Conservation (phyloP, 1,140 invertebrate genomes). For the Tetramorium parvispinum region DNA sequence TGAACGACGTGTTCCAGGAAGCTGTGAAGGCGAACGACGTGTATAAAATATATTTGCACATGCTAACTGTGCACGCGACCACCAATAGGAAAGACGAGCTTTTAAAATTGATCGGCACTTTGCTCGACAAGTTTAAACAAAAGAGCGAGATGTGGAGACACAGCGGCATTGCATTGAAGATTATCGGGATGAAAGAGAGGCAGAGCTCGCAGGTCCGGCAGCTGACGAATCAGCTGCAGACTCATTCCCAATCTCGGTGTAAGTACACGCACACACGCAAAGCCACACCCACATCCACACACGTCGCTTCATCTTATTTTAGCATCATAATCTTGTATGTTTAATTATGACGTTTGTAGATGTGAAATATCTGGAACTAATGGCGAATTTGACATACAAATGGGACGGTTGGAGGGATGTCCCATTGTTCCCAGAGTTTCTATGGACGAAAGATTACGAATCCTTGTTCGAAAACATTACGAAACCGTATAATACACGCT, state of each 20-base stretch:
- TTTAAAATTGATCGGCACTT: conserved; percentile 89
- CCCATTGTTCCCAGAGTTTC: too few relatives aligned
- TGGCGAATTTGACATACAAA: conserved; percentile 95
- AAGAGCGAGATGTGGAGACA: conserved; percentile 89
- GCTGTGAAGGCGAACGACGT: conserved; percentile 94
- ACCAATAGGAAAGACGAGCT: conserved; percentile 90
- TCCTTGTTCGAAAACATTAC: too few relatives aligned
- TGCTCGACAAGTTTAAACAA: conserved; percentile 91
- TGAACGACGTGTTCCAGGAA: conserved; percentile 91
- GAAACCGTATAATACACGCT: conserved; percentile 93
- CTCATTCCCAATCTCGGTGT: conserved; percentile 89
- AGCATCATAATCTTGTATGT: not conserved
- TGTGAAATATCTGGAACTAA: conserved; percentile 93
- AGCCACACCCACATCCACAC: too few relatives aligned
- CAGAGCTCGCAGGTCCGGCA: conserved; percentile 91
- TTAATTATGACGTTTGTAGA: conserved; percentile 87
- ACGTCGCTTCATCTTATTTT: not conserved
- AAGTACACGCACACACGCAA: conserved; percentile 82
- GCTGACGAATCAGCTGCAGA: conserved; percentile 83
- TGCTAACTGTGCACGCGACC: conserved; percentile 91
- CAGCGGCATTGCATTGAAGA: conserved; percentile 88
- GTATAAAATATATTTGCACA: conserved; percentile 89
- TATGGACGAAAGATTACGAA: too few relatives aligned
- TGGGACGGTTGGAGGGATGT: too few relatives aligned
- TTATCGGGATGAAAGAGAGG: conserved; percentile 89